A percentile compares a stretch with the other conserved stretches of the same genome.
Evolutionary conservation across 2,797 vertebrate genomes (phyloP).

Genomic region (Eulemur albifrons): DNA sequence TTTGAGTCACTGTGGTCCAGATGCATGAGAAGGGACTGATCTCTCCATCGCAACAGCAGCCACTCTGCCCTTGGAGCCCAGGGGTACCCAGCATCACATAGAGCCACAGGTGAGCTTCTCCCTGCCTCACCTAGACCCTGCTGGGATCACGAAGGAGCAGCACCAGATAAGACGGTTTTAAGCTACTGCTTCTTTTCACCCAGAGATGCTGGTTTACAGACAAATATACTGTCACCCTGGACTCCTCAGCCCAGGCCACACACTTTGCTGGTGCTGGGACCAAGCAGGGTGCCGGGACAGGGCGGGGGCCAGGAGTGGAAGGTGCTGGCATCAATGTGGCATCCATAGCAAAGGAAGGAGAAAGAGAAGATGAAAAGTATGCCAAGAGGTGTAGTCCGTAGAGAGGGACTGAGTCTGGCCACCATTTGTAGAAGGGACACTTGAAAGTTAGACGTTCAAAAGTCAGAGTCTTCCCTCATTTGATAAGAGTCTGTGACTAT

Average conservation of each 20-base stretch:
- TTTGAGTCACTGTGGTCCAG: not conserved
- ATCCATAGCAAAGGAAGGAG: not conserved
- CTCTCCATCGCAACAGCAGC: not conserved
- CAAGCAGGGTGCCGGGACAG: not conserved
- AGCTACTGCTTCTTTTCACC: not conserved
- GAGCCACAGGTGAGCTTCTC: too few relatives aligned
- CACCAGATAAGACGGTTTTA: not conserved
- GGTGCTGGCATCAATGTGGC: not conserved
- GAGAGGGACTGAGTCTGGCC: not conserved
- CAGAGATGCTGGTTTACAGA: not conserved
- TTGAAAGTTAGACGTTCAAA: not conserved
- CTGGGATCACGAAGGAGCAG: not conserved
- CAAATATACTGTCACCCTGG: not conserved
- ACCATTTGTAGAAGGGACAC: not conserved
- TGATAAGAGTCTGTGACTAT: not conserved
- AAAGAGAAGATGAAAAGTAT: not conserved
- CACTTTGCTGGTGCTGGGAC: not conserved
- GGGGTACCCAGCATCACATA: not conserved
- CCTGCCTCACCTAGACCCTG: not conserved
- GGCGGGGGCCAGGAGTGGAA: rapidly evolving
- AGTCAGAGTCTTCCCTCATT: not conserved
- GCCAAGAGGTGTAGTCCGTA: not conserved
- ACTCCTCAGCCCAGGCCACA: not conserved
- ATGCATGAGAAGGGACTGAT: not conserved
- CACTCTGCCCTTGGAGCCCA: not conserved